Percentiles rank a stretch among this genome's conserved stretches.
phyloP scores from a whole-genome alignment of 2,113 vertebrate species.

The Cottus gobio region DNA sequence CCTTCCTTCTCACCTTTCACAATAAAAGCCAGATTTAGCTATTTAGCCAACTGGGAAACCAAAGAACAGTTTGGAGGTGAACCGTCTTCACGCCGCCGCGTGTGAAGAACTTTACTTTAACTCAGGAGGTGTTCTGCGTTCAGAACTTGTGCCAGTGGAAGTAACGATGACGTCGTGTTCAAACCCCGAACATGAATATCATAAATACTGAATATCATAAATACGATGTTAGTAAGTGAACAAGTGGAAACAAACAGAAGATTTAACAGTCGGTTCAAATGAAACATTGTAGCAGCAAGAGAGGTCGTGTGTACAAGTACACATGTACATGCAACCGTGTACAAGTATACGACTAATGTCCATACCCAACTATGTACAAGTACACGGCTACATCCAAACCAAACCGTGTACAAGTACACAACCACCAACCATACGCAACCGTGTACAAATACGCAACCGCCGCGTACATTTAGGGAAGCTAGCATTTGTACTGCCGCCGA shows the following conservation, averaged over 20 bases:
- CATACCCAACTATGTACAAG: not conserved
- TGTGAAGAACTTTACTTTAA: not conserved
- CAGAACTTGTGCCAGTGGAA: slow-evolving; percentile 12
- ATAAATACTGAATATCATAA: fast-evolving
- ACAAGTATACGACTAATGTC: no score
- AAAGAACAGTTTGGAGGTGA: no score
- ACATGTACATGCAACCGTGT: slow-evolving; percentile 23
- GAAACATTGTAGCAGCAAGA: slow-evolving; percentile 43
- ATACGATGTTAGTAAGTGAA: not conserved
- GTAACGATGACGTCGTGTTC: not conserved
- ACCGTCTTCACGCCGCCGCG: not conserved
- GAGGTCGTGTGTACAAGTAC: slow-evolving; percentile 44
- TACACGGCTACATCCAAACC: not conserved
- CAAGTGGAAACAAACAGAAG: not conserved
- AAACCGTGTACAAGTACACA: not conserved
- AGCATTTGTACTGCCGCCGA: slow-evolving; percentile 31
- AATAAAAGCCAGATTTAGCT: not conserved
- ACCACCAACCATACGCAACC: not conserved
- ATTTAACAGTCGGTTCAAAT: slow-evolving; percentile 55
- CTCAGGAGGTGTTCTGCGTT: slow-evolving; percentile 4
- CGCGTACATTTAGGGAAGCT: slow-evolving; percentile 25
- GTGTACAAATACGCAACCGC: not conserved
- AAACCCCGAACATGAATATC: slow-evolving; percentile 4
- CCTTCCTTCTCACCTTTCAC: not conserved
- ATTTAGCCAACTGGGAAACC: not conserved